These are phyloP conservation scores for Papilio polytes DNA, from an alignment of 1,140 invertebrate genomes.

Conservation along the genomic window DNA sequence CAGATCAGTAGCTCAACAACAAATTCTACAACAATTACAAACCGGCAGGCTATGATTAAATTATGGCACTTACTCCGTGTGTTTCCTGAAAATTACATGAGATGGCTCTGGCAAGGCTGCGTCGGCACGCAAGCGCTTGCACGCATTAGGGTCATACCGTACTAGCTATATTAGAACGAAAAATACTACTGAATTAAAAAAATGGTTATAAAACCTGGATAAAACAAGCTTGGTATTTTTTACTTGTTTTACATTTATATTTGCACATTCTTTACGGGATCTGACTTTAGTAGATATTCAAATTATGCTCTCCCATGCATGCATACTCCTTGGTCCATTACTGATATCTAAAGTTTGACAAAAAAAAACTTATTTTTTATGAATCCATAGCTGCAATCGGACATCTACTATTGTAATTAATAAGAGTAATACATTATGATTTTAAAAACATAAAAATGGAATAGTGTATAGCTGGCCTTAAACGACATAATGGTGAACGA, in stretches of 20 bases:
- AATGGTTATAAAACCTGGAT: too few relatives aligned
- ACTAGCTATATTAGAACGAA: neutral
- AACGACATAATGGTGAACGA: slow-evolving; percentile 67
- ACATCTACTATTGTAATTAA: too few relatives aligned
- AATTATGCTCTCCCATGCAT: too few relatives aligned
- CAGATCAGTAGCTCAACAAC: slow-evolving; percentile 73
- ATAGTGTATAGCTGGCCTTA: slow-evolving; percentile 34
- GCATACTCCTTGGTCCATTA: too few relatives aligned
- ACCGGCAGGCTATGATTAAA: slow-evolving; percentile 81
- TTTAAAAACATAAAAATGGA: neutral
- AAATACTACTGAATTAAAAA: neutral
- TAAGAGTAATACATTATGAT: too few relatives aligned
- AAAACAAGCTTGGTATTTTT: neutral
- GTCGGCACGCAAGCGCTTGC: slow-evolving; percentile 73
- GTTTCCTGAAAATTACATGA: slow-evolving; percentile 83
- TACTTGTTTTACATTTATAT: neutral
- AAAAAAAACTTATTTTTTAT: neutral
- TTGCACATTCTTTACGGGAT: too few relatives aligned
- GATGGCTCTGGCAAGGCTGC: slow-evolving; percentile 80
- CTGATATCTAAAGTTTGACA: neutral
- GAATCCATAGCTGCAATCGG: too few relatives aligned
- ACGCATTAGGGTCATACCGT: slow-evolving; percentile 62
- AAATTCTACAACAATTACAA: slow-evolving; percentile 80
- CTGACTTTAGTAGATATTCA: too few relatives aligned
- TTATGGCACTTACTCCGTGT: slow-evolving; percentile 80